These are phyloP conservation scores for Trachelus stipa DNA, from an alignment of 2,888 invertebrate genomes.

Conservation along the genomic window DNA sequence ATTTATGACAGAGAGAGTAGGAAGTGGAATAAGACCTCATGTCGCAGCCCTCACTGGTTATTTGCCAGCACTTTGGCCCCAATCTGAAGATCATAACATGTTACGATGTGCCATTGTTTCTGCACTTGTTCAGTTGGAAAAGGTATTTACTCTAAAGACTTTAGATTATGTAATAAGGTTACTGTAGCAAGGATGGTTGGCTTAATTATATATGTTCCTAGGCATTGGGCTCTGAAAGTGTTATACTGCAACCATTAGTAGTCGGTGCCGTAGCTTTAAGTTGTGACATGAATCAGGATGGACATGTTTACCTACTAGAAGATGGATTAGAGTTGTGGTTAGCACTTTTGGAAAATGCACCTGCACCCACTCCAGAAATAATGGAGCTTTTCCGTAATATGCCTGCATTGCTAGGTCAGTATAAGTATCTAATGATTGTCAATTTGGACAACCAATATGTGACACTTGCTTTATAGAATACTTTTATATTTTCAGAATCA, in stretches of 20 bases:
- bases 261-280: conserved; percentile 77
- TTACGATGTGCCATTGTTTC: conserved; percentile 90
- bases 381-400: conserved; percentile 82
- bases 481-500: conserved; percentile 72
- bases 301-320: conserved; percentile 91
- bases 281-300: conserved; percentile 82
- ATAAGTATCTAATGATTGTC: background rate
- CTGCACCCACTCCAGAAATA: conserved; percentile 72
- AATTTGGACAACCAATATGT: conserved; percentile 10
- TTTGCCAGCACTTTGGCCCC: conserved; percentile 89
- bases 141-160: conserved; percentile 67
- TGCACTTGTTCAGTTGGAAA: conserved; percentile 86
- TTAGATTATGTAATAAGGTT: background rate
- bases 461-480: conserved; percentile 12
- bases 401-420: conserved; percentile 77
- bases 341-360: conserved; percentile 82
- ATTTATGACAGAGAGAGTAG: conserved; percentile 88
- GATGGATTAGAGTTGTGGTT: conserved; percentile 94
- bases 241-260: conserved; percentile 69
- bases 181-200: background rate
- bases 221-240: conserved; percentile 69
- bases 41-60: conserved; percentile 81
- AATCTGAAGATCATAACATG: conserved; percentile 90
- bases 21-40: conserved; percentile 78
- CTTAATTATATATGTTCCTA: conserved; percentile 39